Base-by-base conservation (phyloP, 30 jellyfish, hydroid and myxozoan species). In the Chironex yamaguchii region DNA sequence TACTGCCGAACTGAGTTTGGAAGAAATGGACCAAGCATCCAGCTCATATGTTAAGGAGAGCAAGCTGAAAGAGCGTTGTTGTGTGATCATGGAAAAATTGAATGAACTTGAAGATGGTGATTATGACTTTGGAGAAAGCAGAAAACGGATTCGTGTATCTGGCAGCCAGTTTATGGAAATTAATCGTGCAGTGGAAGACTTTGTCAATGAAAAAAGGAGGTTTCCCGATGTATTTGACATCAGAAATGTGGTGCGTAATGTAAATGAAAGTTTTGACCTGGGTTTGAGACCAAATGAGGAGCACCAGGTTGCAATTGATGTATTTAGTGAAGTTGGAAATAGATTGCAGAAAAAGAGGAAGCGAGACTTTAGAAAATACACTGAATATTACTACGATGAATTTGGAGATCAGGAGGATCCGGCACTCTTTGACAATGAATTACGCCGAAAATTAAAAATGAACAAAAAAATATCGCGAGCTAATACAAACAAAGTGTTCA, bases 161-260 rank as follows among this genome's bases (percentile, higher is more conserved):
- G 87, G 92, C 0, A 84, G 91, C 25, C 97, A 97, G 2, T 94
- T 81, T 81, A 96, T 97, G 0, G 99, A 94, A 74, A 76, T 94
- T 4, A 94, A 94, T 82, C 89, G 99, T 4, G 93, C 81, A 50
- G 99, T 94, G 4, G 97, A 89, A 62, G 64, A 30, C 26, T 94
- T 25, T 84, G 79, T 94, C 21, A 67, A 79, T 53, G 25, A 48
- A 50, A 80, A 34, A 22, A 76, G 48, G 36, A 35, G 74, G 11
- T 94, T 94, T 71, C 99, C 99, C 28, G 96, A 94, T 65, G 76
- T 94, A 24, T 94, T 88, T 84, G 99, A 94, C n/a, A 84, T 94
- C 35, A 88, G 74, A 64, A 73, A 78, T 30, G 78, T 88, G 34
- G 91, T 96, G 6, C 22, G 71, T 2, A 73, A 49, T 12, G 92